Conservation (phyloP, 2,888 invertebrate genomes). For the Calameuta filiformis region DNA sequence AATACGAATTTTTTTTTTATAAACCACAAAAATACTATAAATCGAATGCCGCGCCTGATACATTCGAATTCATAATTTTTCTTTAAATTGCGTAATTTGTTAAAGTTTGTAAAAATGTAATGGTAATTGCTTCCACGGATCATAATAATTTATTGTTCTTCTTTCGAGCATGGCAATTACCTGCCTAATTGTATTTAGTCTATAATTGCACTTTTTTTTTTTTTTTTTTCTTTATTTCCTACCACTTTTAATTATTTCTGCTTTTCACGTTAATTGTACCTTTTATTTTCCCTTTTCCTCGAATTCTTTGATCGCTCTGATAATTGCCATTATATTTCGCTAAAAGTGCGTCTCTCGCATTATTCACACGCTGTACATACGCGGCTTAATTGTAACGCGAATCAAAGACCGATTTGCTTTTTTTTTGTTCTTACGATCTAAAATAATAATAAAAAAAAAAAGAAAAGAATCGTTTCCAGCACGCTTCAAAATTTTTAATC, state of each 20-base stretch:
- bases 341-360: not conserved
- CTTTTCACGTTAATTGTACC: slow-evolving; percentile 16
- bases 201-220: not conserved
- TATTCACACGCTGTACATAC: slow-evolving; percentile 19
- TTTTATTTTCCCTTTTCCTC: slow-evolving; percentile 11
- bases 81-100: too few species aligned
- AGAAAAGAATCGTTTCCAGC: not conserved
- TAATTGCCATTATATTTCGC: slow-evolving; percentile 27
- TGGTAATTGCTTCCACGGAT: slow-evolving; percentile 27
- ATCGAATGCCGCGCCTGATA: too few species aligned
- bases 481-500: not conserved
- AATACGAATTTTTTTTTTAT: too few species aligned
- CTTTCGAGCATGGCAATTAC: not conserved
- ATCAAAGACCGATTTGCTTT: slow-evolving; percentile 10
- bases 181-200: not conserved
- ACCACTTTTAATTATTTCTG: slow-evolving; percentile 7
- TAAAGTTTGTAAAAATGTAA: slow-evolving; percentile 34
- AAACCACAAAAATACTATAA: too few species aligned
- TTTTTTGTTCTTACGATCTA: not conserved
- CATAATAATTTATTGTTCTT: not conserved
- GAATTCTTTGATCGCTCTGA: slow-evolving; percentile 15
- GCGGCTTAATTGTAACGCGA: slow-evolving; percentile 1
- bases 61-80: too few species aligned
- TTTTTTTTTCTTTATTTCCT: not conserved
- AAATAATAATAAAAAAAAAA: too few species aligned